Conservation (phyloP, 2,797 vertebrate genomes). For the Pitangus sulphuratus region DNA sequence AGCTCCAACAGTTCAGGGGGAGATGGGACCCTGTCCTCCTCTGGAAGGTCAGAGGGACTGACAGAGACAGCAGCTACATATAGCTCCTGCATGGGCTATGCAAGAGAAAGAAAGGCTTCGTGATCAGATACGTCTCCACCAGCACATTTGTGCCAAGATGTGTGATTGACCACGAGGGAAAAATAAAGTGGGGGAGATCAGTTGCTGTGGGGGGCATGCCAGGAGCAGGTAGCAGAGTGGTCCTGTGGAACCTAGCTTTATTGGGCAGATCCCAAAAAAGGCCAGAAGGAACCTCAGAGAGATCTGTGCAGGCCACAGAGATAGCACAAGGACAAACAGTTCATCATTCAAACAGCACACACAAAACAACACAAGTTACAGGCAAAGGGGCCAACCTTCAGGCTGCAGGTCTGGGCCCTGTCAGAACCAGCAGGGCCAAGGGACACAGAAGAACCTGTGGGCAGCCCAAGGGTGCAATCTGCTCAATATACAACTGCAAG, state of each 20-base stretch:
- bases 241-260: not conserved
- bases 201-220: not conserved
- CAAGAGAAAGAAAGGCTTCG: not conserved
- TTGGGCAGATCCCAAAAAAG: not conserved
- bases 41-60: not conserved
- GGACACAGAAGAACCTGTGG: fast-evolving
- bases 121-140: not conserved
- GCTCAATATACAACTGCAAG: not conserved
- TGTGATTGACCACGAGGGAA: fast-evolving
- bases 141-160: not conserved
- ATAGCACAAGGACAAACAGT: slow-evolving; percentile 1
- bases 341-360: not conserved
- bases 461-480: not conserved
- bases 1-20: not conserved
- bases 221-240: not conserved
- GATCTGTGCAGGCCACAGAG: not conserved
- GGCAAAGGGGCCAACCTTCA: not conserved
- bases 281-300: not conserved
- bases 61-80: fast-evolving
- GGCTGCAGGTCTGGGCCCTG: not conserved
- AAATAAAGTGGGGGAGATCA: not conserved
- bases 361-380: not conserved
- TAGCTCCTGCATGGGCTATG: not conserved
- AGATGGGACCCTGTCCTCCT: not conserved
- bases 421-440: not conserved